These are phyloP conservation scores for Sciaenops ocellatus DNA, from an alignment of 2,797 vertebrate species.

Conservation along the genomic window DNA sequence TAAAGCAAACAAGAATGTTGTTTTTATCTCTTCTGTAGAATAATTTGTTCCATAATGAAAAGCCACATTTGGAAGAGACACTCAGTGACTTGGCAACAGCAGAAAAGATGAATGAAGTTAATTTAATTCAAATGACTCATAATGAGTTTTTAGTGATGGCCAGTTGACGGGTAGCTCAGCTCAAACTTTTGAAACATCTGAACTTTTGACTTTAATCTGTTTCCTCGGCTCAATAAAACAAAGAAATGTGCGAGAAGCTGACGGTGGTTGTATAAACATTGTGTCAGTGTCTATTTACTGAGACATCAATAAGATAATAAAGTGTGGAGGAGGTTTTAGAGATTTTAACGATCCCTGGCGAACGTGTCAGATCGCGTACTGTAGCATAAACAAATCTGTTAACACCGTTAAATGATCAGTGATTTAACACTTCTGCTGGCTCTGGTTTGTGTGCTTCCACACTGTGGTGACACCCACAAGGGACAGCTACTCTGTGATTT, in stretches of 20 bases:
- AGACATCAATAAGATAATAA: neutral
- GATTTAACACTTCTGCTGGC: slow-evolving; percentile 15
- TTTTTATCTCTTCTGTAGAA: neutral
- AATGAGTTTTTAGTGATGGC: neutral
- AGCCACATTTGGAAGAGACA: neutral
- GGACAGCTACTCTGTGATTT: slow-evolving; percentile 44
- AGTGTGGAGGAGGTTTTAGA: neutral
- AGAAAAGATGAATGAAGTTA: neutral
- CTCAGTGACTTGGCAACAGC: neutral
- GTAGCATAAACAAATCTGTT: neutral
- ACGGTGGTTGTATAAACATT: neutral
- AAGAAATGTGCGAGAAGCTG: neutral
- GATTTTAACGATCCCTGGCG: neutral
- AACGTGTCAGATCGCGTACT: neutral
- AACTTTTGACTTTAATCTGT: neutral
- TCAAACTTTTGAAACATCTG: neutral
- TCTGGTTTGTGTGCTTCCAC: slow-evolving; percentile 26
- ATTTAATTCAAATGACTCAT: neutral
- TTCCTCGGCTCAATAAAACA: neutral
- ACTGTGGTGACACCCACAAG: slow-evolving; percentile 27
- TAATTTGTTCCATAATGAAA: too few relatives aligned
- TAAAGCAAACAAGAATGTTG: neutral
- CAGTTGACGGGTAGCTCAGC: neutral
- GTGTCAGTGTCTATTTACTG: neutral
- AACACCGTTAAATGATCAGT: slow-evolving; percentile 1